Percentiles rank a stretch among this genome's conserved stretches.
Evolutionary conservation across 2,888 invertebrate species (phyloP).

Genomic region (Meta bourneti): DNA sequence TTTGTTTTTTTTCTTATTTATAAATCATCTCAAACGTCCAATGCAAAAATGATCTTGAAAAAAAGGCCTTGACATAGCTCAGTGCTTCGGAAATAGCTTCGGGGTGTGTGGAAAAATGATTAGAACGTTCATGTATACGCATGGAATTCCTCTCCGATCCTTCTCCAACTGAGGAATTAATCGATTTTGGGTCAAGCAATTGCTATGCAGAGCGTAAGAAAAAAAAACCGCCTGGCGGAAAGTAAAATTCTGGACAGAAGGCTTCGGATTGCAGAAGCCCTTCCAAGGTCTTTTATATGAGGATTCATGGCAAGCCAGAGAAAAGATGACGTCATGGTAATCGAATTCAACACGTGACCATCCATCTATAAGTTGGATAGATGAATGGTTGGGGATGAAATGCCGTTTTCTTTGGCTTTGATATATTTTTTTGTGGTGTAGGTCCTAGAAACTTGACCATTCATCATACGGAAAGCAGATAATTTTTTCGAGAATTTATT

Average conservation of each 20-base stretch:
- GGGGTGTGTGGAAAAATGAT: background rate
- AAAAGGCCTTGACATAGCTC: too few species aligned
- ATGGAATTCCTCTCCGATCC: slow-evolving; percentile 7
- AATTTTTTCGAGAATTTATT: background rate
- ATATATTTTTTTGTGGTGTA: slow-evolving; percentile 35
- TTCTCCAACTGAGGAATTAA: slow-evolving; percentile 1
- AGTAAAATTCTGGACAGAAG: slow-evolving; percentile 3
- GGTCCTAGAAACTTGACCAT: slow-evolving; percentile 12
- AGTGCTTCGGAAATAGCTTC: background rate
- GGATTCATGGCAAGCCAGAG: background rate
- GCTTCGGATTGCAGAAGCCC: background rate
- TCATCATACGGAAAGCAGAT: slow-evolving; percentile 10
- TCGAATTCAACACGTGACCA: slow-evolving; percentile 59
- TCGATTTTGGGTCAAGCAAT: slow-evolving; percentile 4
- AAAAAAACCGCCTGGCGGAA: slow-evolving; percentile 4
- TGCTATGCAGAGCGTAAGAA: slow-evolving; percentile 25
- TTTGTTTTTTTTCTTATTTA: too few species aligned
- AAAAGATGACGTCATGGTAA: slow-evolving; percentile 34
- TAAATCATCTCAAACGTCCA: too few species aligned
- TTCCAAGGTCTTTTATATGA: background rate
- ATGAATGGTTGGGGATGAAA: slow-evolving; percentile 47
- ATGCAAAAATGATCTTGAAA: too few species aligned
- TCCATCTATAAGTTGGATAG: slow-evolving; percentile 39
- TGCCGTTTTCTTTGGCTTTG: slow-evolving; percentile 37
- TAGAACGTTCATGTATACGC: background rate